Evolutionary conservation across 2,888 invertebrate genomes (phyloP), one percentile per base, ranked within the genome.

Genomic region (Clistopyga incitator): DNA sequence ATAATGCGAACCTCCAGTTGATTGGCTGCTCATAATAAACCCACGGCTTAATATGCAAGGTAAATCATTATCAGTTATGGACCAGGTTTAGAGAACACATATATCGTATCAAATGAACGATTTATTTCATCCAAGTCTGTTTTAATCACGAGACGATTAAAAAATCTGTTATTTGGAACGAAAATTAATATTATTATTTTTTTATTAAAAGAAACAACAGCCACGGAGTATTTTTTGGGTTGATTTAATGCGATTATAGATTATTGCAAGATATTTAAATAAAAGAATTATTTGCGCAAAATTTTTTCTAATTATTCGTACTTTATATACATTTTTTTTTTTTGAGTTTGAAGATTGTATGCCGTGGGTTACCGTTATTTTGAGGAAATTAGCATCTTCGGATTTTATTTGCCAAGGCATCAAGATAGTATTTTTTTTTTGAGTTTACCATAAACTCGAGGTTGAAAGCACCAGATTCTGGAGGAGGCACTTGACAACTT

Each of bases 301-400:
- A 29, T 29, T 29, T 29, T 29, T 29, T 3, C 29, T 29, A 29
- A 29, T 29, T 3, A 29, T 29, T 4, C 29, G 4, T 29, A 29
- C 4, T 29, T 29, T 4, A 29, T 4, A 29, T 29, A 29, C 4
- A 29, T 29, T 2, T 29, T 29, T 29, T 29, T n/a, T 47, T 47
- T 6, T 47, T 45, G 13, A 47, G n/a, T 47, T 78, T 25, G 18
- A 25, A 47, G 25, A 52, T 56, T 13, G 23, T 68, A 29, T 25
- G 72, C 6, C 52, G 25, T 11, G 42, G 45, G n/a, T 18, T 20
- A 18, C 78, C 64, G 81, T 81, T 84, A 75, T 68, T 81, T 78
- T 42, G 42, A 3, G 18, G 70, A 84, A 75, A 78, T 81, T 64
- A 67, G 67, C 74, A 42, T 74, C 71, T 59, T 65, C 11, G 6